Percentiles rank a stretch among this genome's conserved stretches.
Conservation (phyloP, 2,888 invertebrate species). For the Dyspetes luteomarginatus region DNA sequence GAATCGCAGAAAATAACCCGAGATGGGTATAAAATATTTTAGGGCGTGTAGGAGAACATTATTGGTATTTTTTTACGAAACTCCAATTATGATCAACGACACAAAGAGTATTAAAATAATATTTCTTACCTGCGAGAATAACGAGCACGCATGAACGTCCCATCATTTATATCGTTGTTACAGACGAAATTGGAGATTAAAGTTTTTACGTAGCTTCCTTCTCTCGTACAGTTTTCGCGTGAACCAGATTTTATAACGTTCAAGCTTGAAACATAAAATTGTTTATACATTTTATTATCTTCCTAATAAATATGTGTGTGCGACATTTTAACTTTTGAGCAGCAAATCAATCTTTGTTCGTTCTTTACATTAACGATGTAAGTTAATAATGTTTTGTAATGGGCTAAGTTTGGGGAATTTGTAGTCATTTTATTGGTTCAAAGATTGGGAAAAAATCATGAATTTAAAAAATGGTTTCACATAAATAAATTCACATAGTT, state of each 20-base stretch:
- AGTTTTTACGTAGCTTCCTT: not conserved
- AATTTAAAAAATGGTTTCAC: not conserved
- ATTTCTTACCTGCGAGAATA: conserved; percentile 73
- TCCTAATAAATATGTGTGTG: not conserved
- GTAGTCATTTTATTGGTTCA: not conserved
- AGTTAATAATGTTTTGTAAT: too few relatives aligned
- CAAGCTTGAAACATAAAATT: conserved; percentile 9
- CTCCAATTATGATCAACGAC: not conserved
- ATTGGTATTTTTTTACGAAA: conserved; percentile 20
- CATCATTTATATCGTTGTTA: conserved; percentile 62
- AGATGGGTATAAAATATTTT: not conserved
- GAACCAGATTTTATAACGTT: not conserved
- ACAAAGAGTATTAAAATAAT: conserved; percentile 33
- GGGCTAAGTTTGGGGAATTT: too few relatives aligned
- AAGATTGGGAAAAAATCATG: not conserved
- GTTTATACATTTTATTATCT: not conserved
- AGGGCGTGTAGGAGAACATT: not conserved
- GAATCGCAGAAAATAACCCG: not conserved
- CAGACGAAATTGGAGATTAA: not conserved
- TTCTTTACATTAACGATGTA: too few relatives aligned
- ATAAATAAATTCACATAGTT: not conserved
- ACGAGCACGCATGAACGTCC: conserved; percentile 70
- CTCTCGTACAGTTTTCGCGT: not conserved
- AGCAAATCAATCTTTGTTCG: too few relatives aligned
- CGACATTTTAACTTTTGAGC: not conserved